Base-by-base conservation (phyloP, 2,797 vertebrate genomes). In the Coreius guichenoti region DNA sequence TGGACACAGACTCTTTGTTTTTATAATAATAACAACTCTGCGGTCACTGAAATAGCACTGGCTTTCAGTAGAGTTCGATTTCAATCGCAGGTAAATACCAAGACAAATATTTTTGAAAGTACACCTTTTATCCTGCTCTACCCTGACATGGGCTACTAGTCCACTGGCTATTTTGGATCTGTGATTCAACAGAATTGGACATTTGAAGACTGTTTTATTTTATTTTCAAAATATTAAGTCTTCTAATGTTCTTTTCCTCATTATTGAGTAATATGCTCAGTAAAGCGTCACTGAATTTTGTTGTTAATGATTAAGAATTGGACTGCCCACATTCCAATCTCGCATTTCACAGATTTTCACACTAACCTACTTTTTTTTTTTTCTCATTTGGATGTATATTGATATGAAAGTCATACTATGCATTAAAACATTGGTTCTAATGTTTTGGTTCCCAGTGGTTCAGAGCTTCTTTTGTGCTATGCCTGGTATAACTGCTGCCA, bases 1-100 rank as follows among this genome's bases (percentile, higher is more conserved):
- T 86, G 83, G 83, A 84, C 83, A 31, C n/a, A 21, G 65, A 47
- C 29, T 45, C 80, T 58, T 31, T 58, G 26, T 82, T 82, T 82
- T 76, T 67, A 16, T 39, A 47, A 36, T 14, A 5, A 82, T 3
- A 43, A 58, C n/a, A 33, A 7, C 72, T 83, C 80, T 9, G 29
- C 39, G 8, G 31, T 83, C 43, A 21, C 26, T 75, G 31, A 47
- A 76, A 54, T 23, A 13, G 23, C 58, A 51, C 45, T 19, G 29
- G 72, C 72, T 83, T 13, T 61, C 39, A n/a, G 12, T 8, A 31
- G 54, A 73, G 36, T 33, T 21, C 16, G 31, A 0, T 23, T 82
- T 21, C 68, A 73, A 3, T 56, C 3, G 51, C 51, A 70, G 80
- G 43, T n/a, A 68, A 58, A 29, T 31, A 47, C n/a, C 26, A 29